Percentiles rank a stretch among this genome's conserved stretches.
Conservation (phyloP, 2,113 vertebrate species). For the zebrafish (Danio rerio) region DNA sequence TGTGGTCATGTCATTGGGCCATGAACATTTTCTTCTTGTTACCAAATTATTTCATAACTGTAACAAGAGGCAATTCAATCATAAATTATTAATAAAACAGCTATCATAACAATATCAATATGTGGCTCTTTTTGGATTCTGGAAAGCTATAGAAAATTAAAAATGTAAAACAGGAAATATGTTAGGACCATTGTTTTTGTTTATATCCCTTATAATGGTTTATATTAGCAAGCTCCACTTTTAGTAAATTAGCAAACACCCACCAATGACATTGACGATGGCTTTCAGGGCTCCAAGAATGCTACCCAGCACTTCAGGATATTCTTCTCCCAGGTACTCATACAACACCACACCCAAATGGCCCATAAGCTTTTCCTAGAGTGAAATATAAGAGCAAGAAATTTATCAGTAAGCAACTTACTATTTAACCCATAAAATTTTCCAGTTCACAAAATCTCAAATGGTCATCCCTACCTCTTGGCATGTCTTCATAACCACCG, state of each 20-base stretch:
- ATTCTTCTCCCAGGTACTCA: conserved; percentile 98
- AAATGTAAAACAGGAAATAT: no score
- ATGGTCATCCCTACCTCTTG: conserved; percentile 83
- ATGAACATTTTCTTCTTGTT: no score
- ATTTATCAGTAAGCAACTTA: not conserved
- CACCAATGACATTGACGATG: conserved; percentile 98
- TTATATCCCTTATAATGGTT: no score
- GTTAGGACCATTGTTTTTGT: no score
- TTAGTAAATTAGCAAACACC: conserved; percentile 36
- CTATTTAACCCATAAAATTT: not conserved
- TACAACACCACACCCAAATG: conserved; percentile 98
- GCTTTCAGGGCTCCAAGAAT: conserved; percentile 97
- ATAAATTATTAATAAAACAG: no score
- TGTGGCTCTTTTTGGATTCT: no score
- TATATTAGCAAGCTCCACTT: no score
- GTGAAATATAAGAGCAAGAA: not conserved
- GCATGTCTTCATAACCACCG: conserved; percentile 99
- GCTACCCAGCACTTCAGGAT: conserved; percentile 97
- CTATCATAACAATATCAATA: no score
- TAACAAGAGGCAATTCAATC: no score
- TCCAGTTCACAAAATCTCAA: not conserved
- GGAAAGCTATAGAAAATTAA: no score
- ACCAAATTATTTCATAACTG: no score
- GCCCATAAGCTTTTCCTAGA: conserved; percentile 97
- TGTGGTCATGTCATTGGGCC: no score